phyloP scores from a whole-genome alignment of 2,797 vertebrate genomes.

The Gouania willdenowi region DNA sequence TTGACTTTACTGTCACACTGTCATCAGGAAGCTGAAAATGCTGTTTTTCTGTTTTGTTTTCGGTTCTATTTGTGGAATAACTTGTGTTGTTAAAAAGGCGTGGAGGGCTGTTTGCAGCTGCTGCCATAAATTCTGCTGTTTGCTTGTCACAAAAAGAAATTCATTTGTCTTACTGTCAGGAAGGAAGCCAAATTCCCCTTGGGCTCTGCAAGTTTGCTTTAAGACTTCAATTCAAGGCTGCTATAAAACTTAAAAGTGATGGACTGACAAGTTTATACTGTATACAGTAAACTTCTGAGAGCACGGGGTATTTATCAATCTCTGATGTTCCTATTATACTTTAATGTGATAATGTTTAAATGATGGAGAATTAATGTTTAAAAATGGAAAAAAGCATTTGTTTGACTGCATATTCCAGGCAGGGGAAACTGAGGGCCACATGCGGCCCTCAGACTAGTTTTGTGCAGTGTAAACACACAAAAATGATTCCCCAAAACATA shows the following conservation, averaged over 20 bases:
- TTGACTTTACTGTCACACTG: neutral
- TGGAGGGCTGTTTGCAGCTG: constrained; percentile 18
- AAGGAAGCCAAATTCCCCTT: neutral
- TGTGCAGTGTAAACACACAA: too few species aligned
- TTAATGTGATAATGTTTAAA: too few species aligned
- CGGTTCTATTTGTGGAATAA: neutral
- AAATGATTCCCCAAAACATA: too few species aligned
- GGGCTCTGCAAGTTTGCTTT: neutral
- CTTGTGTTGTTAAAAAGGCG: constrained; percentile 27
- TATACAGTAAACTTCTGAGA: too few species aligned
- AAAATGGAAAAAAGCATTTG: too few species aligned
- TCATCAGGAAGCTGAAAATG: neutral
- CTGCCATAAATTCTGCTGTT: constrained; percentile 25
- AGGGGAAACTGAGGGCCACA: too few species aligned
- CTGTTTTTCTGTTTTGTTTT: neutral
- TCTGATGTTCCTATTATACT: too few species aligned
- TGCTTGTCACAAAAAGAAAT: constrained; percentile 28
- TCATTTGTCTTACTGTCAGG: constrained; percentile 24
- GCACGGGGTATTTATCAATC: too few species aligned
- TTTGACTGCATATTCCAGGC: too few species aligned
- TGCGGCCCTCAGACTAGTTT: too few species aligned
- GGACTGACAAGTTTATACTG: neutral
- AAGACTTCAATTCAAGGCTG: neutral
- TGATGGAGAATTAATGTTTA: too few species aligned
- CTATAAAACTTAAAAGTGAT: neutral